Percentiles rank a stretch among this genome's conserved stretches.
phyloP scores from a whole-genome alignment of 1,140 invertebrate species.

The Vanessa atalanta region DNA sequence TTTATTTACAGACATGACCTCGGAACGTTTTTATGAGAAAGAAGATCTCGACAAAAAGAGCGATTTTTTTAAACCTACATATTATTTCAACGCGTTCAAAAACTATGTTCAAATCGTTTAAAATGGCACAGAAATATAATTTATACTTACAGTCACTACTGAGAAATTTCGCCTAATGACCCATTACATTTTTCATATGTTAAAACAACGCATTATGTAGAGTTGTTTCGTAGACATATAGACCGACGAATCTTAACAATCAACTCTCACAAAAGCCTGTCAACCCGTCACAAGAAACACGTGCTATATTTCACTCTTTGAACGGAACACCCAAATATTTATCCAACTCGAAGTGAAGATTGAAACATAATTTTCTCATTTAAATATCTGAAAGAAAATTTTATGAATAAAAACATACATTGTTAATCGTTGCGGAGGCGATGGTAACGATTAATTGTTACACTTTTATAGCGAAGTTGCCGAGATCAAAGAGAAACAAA shows the following conservation, averaged over 20 bases:
- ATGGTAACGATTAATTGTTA: background rate
- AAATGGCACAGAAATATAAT: too few species aligned
- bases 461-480: background rate
- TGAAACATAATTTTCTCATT: conserved; percentile 9
- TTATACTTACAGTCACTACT: too few species aligned
- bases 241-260: background rate
- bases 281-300: conserved; percentile 21
- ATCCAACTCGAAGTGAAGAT: conserved; percentile 9
- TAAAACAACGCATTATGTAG: background rate
- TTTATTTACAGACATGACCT: too few species aligned
- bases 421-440: background rate
- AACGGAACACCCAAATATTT: conserved; percentile 15
- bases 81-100: too few species aligned
- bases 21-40: too few species aligned
- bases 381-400: conserved; percentile 1
- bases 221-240: background rate
- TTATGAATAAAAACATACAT: background rate
- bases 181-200: background rate
- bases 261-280: conserved; percentile 3
- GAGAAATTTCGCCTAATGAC: background rate
- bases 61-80: too few species aligned
- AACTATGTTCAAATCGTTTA: too few species aligned
- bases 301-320: conserved; percentile 3
- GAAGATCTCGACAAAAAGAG: too few species aligned
- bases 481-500: conserved; percentile 7